A percentile compares a stretch with the other conserved stretches of the same genome.
Evolutionary conservation across 1,140 invertebrate species (phyloP).

Genomic region (Chelonus insularis): DNA sequence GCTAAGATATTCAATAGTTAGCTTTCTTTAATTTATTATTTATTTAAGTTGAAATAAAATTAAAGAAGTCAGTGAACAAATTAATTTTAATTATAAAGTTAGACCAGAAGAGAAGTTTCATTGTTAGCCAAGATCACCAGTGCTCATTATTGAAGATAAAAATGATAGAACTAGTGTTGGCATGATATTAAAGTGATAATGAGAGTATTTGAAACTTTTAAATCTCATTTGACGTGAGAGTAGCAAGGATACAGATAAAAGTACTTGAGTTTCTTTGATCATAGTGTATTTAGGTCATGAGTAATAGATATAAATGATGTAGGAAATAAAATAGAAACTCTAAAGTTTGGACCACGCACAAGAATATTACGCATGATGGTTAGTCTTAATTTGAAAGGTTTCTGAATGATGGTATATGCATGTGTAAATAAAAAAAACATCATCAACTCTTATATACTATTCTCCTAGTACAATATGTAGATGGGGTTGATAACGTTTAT

Average conservation of each 20-base stretch:
- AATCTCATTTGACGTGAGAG: no score
- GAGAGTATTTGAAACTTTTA: no score
- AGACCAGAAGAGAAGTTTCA: no score
- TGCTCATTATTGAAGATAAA: no score
- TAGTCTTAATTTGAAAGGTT: neutral
- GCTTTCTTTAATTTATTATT: no score
- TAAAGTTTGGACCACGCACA: neutral
- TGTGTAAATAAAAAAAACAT: neutral
- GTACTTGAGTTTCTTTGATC: neutral
- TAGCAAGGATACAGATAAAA: neutral
- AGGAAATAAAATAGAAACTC: neutral
- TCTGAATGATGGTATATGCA: neutral
- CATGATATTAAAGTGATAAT: no score
- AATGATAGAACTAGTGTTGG: no score
- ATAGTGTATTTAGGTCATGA: neutral
- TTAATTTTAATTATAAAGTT: no score
- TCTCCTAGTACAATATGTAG: slow-evolving; percentile 41
- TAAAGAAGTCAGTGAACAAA: no score
- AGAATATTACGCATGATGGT: neutral
- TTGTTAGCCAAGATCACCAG: no score
- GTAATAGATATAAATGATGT: neutral
- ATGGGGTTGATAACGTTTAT: slow-evolving; percentile 53
- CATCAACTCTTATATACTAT: slow-evolving; percentile 1
- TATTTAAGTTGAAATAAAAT: no score
- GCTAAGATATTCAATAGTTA: no score